Conservation (phyloP, 2,888 invertebrate species). For the Gortyna flavago region DNA sequence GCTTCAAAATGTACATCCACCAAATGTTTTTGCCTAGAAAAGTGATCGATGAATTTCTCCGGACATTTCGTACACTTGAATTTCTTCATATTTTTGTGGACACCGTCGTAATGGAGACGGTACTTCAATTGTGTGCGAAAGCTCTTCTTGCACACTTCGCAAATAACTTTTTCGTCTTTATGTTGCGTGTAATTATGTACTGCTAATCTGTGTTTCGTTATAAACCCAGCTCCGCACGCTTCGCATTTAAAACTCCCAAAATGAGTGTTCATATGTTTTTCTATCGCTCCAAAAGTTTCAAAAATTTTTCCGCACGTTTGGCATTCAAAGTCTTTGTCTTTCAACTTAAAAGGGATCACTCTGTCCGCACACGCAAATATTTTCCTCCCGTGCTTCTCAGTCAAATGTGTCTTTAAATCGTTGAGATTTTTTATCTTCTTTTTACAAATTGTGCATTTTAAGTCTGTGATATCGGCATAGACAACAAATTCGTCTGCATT, state of each 20-base stretch:
- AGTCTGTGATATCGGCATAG: constrained; percentile 70
- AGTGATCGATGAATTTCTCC: constrained; percentile 72
- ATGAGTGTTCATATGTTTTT: constrained; percentile 44
- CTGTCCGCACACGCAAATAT: constrained; percentile 67
- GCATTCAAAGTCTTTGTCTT: constrained; percentile 64
- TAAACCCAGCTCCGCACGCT: constrained; percentile 73
- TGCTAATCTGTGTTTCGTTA: constrained; percentile 78
- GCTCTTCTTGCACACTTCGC: constrained; percentile 72
- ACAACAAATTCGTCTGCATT: constrained; percentile 68
- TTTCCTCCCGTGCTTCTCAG: constrained; percentile 62
- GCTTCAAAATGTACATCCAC: constrained; percentile 66
- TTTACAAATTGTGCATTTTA: constrained; percentile 70
- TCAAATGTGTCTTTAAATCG: constrained; percentile 68
- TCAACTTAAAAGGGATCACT: constrained; percentile 72
- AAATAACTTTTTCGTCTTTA: constrained; percentile 42
- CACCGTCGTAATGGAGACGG: constrained; percentile 67
- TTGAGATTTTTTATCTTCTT: constrained; percentile 56
- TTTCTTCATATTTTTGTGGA: constrained; percentile 71
- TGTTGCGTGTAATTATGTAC: constrained; percentile 74
- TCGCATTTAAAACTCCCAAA: constrained; percentile 60
- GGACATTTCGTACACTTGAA: constrained; percentile 72
- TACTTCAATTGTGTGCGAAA: constrained; percentile 69
- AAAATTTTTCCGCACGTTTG: constrained; percentile 43
- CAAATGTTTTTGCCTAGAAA: constrained; percentile 72
- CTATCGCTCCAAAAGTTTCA: constrained; percentile 23